A percentile compares a stretch with the other conserved stretches of the same genome.
Conservation (phyloP, 2,888 invertebrate genomes). For the Parthenolecanium corni region DNA sequence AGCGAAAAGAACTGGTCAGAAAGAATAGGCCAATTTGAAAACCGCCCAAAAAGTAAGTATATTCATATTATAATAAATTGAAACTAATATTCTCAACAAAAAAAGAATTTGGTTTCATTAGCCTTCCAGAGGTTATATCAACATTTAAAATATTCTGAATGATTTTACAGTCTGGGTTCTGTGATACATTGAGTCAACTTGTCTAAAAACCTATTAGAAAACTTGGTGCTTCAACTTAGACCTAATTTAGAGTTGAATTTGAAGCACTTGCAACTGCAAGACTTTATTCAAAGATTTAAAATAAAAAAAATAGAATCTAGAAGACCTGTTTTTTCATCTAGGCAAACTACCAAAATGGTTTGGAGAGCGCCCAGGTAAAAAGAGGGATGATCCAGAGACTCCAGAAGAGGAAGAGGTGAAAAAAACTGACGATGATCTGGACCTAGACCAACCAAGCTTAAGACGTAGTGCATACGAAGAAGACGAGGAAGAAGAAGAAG, state of each 20-base stretch:
- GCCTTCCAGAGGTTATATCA: too few relatives aligned
- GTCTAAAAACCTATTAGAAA: too few relatives aligned
- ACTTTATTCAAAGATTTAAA: not conserved
- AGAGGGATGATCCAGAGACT: constrained; percentile 74
- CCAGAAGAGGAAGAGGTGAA: constrained; percentile 84
- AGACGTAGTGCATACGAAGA: constrained; percentile 63
- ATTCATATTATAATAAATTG: too few relatives aligned
- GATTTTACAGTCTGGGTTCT: too few relatives aligned
- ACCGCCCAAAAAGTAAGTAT: constrained; percentile 77
- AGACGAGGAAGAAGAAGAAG: constrained; percentile 48
- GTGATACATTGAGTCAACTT: too few relatives aligned
- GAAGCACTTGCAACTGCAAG: too few relatives aligned
- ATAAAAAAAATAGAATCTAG: not conserved
- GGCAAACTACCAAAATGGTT: constrained; percentile 92
- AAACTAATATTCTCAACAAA: too few relatives aligned
- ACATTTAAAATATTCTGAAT: too few relatives aligned
- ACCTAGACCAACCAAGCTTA: constrained; percentile 52
- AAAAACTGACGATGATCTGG: constrained; percentile 61
- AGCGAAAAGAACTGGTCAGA: constrained; percentile 80
- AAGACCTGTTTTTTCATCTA: constrained; percentile 37
- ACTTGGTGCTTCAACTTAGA: too few relatives aligned
- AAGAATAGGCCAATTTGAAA: constrained; percentile 74
- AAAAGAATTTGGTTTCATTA: constrained; percentile 9
- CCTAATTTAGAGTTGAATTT: too few relatives aligned
- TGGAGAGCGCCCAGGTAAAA: constrained; percentile 89